Base-by-base conservation (phyloP, 2,113 vertebrate genomes). In the Lophius piscatorius region DNA sequence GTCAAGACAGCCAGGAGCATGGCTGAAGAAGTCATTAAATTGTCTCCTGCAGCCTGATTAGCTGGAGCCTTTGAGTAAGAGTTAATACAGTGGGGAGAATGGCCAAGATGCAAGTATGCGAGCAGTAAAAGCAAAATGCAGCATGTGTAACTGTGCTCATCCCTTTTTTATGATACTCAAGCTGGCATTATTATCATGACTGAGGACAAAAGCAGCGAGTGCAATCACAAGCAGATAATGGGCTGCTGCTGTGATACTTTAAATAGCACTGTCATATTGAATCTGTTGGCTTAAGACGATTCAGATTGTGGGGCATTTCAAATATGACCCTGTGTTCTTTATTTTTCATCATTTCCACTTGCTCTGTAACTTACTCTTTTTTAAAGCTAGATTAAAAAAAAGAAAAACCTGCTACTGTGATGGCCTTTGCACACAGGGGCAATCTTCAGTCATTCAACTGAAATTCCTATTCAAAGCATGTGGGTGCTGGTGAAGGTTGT, bases 241-340 rank as follows among this genome's bases (percentile, higher is more conserved):
- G 68, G 33, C 76, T 77, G 69, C 39, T 14, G 31, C 40, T 58
- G 63, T 44, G 45, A 60, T 62, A 41, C 71, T 61, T 61, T 39
- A 76, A 75, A 78, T 74, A 74, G 61, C 45, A 1, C 60, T 10
- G 70, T 77, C 65, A 59, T 45, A 60, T 28, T 7, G 34, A 72
- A 55, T 70, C 16, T 58, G 47, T 52, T 41, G 31, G 38, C 40
- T 23, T 63, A 16, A 48, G 31, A 65, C 5, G 5, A 36, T 31
- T 28, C 26, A 20, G 18, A 65, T 63, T 75, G 41, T 66, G 20
- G 63, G 41, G 49, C 24, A 22, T 62, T 54, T 70, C 71, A 63
- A n/a, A 50, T 72, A 40, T 8, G 21, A 31, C 9, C 18, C 36
- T 13, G 13, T 46, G 64, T 47, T 44, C 16, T 42, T 4, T 2